phyloP scores from a whole-genome alignment of 2,113 vertebrate species.

The Pollimyrus isidori region DNA sequence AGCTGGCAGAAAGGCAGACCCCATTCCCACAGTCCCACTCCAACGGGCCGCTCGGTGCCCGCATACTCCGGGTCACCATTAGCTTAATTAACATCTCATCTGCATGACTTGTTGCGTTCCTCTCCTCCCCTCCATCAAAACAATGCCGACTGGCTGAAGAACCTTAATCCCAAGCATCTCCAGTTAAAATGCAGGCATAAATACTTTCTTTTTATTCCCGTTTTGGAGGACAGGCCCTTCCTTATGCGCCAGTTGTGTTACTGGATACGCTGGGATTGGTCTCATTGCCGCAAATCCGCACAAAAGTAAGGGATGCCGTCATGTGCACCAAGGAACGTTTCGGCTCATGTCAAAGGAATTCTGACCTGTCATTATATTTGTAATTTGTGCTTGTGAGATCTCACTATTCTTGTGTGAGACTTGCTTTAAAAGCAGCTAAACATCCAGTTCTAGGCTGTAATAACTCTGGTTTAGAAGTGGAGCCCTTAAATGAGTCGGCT shows the following conservation, averaged over 20 bases:
- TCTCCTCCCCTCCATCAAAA: slow-evolving; percentile 56
- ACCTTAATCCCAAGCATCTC: slow-evolving; percentile 71
- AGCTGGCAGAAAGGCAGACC: slow-evolving; percentile 76
- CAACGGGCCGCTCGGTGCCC: slow-evolving; percentile 83
- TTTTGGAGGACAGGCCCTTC: slow-evolving; percentile 2
- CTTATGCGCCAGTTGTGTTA: not conserved
- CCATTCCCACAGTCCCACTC: slow-evolving; percentile 93
- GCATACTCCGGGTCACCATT: slow-evolving; percentile 84
- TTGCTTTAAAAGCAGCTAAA: not conserved
- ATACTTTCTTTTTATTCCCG: slow-evolving; percentile 38
- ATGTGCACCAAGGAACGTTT: not conserved
- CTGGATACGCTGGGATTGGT: not conserved
- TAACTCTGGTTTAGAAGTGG: no score
- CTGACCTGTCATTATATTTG: not conserved
- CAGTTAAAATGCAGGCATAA: slow-evolving; percentile 53
- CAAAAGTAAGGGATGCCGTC: not conserved
- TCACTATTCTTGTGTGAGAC: not conserved
- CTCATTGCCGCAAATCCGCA: not conserved
- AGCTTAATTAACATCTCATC: slow-evolving; percentile 95
- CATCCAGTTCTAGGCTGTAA: not conserved
- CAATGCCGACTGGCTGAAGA: slow-evolving; percentile 80
- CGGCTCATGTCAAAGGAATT: not conserved
- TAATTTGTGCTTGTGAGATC: not conserved
- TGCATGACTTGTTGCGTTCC: slow-evolving; percentile 91
- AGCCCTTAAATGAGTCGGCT: not conserved